Percentiles rank a stretch among this genome's conserved stretches.
Evolutionary conservation across 2,113 vertebrate species (phyloP).

Genomic region (Petrocephalus zakoni): DNA sequence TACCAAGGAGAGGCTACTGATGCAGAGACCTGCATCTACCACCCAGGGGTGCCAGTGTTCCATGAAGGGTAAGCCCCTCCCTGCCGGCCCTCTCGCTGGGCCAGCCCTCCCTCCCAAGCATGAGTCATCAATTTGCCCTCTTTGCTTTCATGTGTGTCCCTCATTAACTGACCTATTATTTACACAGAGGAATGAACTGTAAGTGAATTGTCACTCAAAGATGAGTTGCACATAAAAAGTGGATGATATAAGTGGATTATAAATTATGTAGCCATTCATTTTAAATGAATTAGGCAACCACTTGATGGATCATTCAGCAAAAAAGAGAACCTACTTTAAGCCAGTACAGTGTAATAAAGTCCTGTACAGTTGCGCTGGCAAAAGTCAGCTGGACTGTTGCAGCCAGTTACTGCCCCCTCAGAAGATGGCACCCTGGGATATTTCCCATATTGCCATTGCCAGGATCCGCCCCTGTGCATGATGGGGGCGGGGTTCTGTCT

Average conservation of each 20-base stretch:
- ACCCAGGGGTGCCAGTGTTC: constrained; percentile 82
- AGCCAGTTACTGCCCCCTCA: no score
- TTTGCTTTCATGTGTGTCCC: not conserved
- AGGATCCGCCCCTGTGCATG: no score
- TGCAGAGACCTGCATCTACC: constrained; percentile 69
- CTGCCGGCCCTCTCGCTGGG: not conserved
- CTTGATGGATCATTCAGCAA: not conserved
- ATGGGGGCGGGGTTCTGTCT: not conserved
- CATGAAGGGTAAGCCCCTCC: constrained; percentile 81
- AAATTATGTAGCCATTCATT: not conserved
- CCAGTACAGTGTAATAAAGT: no score
- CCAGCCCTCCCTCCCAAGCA: constrained; percentile 1
- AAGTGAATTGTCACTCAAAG: not conserved
- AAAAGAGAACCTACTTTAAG: not conserved
- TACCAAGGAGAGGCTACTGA: constrained; percentile 72
- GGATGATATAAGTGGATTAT: not conserved
- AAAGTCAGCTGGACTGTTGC: no score
- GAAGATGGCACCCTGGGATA: no score
- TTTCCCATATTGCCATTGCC: no score
- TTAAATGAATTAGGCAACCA: not conserved
- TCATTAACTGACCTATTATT: not conserved
- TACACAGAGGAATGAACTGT: not conserved
- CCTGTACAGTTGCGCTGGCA: no score
- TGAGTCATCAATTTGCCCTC: not conserved
- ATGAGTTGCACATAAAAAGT: not conserved